phyloP scores from a whole-genome alignment of 2,113 vertebrate species.

The Aphelocoma coerulescens region DNA sequence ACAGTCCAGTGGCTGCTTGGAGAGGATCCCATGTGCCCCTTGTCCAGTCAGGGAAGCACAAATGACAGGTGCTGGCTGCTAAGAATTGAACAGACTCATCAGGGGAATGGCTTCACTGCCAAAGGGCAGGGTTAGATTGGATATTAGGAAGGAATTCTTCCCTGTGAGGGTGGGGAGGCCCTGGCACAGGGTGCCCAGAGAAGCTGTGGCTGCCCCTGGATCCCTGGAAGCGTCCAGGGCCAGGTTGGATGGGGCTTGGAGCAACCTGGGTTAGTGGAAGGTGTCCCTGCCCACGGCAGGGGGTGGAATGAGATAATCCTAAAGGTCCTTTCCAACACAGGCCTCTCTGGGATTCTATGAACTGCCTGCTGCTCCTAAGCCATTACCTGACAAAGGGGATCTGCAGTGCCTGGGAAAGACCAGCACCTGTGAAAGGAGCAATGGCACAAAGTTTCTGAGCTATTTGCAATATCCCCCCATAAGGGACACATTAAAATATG shows the following conservation, averaged over 20 bases:
- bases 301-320: not conserved
- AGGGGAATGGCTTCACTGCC: not conserved
- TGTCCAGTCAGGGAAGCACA: not conserved
- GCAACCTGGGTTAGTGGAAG: rapidly evolving
- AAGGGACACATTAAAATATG: not conserved
- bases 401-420: not conserved
- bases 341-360: not conserved
- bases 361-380: not conserved
- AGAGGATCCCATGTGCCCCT: rapidly evolving
- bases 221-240: not conserved
- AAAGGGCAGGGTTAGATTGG: not conserved
- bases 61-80: not conserved
- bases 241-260: rapidly evolving
- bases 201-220: not conserved
- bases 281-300: not conserved
- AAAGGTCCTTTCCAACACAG: not conserved
- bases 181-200: not conserved
- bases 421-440: not conserved
- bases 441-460: not conserved
- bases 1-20: not conserved
- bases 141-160: not conserved
- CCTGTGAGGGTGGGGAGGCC: not conserved
- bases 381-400: not conserved
- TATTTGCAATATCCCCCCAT: no score
- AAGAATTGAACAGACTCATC: not conserved